Conservation (phyloP, 1,140 invertebrate species). For the Rhizoglyphus robini region DNA sequence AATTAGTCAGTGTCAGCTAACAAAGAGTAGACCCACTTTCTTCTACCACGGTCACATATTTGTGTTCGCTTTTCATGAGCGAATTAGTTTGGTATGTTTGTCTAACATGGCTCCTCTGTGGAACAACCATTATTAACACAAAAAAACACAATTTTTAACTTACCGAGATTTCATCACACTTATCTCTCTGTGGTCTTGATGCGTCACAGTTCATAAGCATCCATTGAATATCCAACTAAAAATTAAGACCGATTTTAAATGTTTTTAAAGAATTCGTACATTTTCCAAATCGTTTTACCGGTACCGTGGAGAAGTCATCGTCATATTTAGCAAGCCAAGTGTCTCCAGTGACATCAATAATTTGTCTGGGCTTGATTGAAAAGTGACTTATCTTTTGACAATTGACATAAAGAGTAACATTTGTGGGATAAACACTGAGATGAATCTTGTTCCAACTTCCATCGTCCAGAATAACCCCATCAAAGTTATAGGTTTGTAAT, state of each 20-base stretch:
- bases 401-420: constrained; percentile 53
- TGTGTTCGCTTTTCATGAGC: not conserved
- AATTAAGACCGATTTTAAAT: constrained; percentile 16
- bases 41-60: not conserved
- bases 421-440: constrained; percentile 51
- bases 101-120: constrained; percentile 31
- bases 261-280: constrained; percentile 17
- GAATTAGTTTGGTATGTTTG: constrained; percentile 6
- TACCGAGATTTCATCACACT: constrained; percentile 51
- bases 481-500: constrained; percentile 46
- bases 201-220: constrained; percentile 63
- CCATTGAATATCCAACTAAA: constrained; percentile 68
- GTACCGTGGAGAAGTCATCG: constrained; percentile 41
- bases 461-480: constrained; percentile 48
- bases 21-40: too few relatives aligned
- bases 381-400: constrained; percentile 41
- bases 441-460: constrained; percentile 66
- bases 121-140: too few relatives aligned
- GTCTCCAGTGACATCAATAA: constrained; percentile 50
- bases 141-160: too few relatives aligned
- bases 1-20: too few relatives aligned
- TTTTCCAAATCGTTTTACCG: too few relatives aligned
- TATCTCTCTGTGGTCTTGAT: constrained; percentile 49
- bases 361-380: constrained; percentile 33
- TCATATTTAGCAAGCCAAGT: constrained; percentile 48